Base-by-base conservation (phyloP, 1,140 invertebrate species). In the Saccostrea echinata region DNA sequence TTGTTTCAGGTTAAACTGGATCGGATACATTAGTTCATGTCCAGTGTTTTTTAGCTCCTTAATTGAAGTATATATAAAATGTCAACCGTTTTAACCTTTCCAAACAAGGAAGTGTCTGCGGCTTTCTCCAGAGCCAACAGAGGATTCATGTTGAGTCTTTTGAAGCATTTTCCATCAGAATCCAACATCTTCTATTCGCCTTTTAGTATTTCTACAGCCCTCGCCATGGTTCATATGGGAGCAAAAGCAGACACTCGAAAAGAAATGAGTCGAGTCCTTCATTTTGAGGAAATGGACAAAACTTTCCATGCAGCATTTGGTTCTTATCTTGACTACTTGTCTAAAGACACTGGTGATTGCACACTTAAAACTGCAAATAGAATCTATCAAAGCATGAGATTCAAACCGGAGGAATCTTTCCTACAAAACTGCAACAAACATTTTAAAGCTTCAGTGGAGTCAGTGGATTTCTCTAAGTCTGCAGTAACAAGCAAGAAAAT, bases 341-440 rank as follows among this genome's bases (percentile, higher is more conserved):
- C 84, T n/a, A 52, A 53, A 16, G 76, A 24, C 68, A 85, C 81
- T n/a, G 68, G 83, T 11, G 81, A 96, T 57, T 97, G 97, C 89
- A 96, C 97, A 90, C 97, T 97, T 84, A 96, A 95, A 1, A 96
- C 96, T 52, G 97, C 97, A 0, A 98, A 98, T 94, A 96, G 96
- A 86, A 95, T 98, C 51, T 98, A 96, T 57, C 88, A 85, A 35
- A 81, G 86, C 35, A 76, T n/a, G 24, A 85, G 30, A 33, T n/a
- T 13, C 9, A 61, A 86, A 24, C 52, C 84, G 27, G 88, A 76
- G 9, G 27, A 80, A 68, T 61, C 82, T 33, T 89, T 80, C 80
- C 51, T 87, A n/a, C 52, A 87, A 30, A n/a, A 33, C 12, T 89
- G 88, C 64, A 64, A 64, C 12, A 87, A 89, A 30, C 84, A 86